Percentiles rank a stretch among this genome's conserved stretches.
Conservation (phyloP, 2,888 invertebrate species). For the Brachypalpus laphriformis region DNA sequence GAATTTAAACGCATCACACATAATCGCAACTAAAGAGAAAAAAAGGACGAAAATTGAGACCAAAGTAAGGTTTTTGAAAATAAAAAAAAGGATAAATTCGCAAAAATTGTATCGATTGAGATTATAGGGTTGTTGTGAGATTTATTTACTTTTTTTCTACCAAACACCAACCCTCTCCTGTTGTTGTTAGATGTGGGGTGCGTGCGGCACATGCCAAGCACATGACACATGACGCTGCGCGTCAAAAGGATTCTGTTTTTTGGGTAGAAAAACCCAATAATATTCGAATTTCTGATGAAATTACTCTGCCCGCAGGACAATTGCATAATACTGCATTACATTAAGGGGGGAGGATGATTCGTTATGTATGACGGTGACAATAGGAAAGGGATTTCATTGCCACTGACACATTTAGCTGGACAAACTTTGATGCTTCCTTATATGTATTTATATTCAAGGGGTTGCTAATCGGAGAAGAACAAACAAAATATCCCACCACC, state of each 20-base stretch:
- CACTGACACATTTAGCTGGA: slow-evolving; percentile 18
- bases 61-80: slow-evolving; percentile 29
- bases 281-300: slow-evolving; percentile 47
- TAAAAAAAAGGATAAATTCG: slow-evolving; percentile 46
- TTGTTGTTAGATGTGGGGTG: slow-evolving; percentile 56
- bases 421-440: slow-evolving; percentile 12
- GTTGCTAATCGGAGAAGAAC: slow-evolving; percentile 26
- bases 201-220: slow-evolving; percentile 69
- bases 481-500: slow-evolving; percentile 13
- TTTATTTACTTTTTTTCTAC: slow-evolving; percentile 60
- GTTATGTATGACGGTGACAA: slow-evolving; percentile 13
- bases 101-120: slow-evolving; percentile 69
- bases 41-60: slow-evolving; percentile 61
- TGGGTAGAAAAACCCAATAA: slow-evolving; percentile 47
- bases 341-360: slow-evolving; percentile 46
- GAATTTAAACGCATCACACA: slow-evolving; percentile 71
- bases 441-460: slow-evolving; percentile 21
- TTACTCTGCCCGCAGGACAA: slow-evolving; percentile 65
- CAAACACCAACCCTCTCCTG: slow-evolving; percentile 66
- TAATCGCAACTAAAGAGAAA: slow-evolving; percentile 44
- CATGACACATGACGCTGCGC: slow-evolving; percentile 64
- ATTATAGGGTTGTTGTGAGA: slow-evolving; percentile 66
- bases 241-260: slow-evolving; percentile 68
- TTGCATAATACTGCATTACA: slow-evolving; percentile 56
- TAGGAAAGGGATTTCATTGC: slow-evolving; percentile 11